These are phyloP conservation scores for Mus spretus DNA, from an alignment of 2,797 vertebrate genomes.

Conservation along the genomic window DNA sequence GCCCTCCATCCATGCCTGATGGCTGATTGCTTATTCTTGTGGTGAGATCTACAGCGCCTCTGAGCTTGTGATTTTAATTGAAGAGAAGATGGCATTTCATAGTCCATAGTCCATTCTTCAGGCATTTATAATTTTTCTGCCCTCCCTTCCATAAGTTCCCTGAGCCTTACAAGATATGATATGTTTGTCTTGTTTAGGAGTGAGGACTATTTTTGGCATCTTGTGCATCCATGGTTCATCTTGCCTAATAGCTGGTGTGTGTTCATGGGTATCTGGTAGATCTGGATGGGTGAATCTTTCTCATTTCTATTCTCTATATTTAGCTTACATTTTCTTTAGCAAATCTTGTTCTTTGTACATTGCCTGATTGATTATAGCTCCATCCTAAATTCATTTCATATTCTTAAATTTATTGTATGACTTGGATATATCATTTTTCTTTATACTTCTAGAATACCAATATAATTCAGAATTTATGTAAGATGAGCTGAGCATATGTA, in stretches of 20 bases:
- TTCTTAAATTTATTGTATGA: slow-evolving; percentile 13
- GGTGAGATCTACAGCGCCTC: neutral
- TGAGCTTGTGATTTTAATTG: neutral
- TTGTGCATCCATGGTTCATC: neutral
- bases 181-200: neutral
- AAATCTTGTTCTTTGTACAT: slow-evolving; percentile 25
- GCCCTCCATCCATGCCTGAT: neutral
- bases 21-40: neutral
- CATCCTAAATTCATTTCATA: slow-evolving; percentile 31
- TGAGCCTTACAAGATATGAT: neutral
- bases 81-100: neutral
- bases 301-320: neutral
- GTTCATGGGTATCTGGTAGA: neutral
- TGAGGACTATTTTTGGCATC: neutral
- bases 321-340: neutral
- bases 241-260: neutral
- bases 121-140: neutral
- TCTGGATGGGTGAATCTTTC: neutral
- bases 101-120: neutral
- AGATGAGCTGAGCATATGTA: neutral
- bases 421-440: neutral
- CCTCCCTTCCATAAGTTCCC: neutral
- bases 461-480: slow-evolving; percentile 5
- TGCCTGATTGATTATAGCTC: neutral
- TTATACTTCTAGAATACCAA: neutral